Base-by-base conservation (phyloP, 2,888 invertebrate genomes). In the Melanostoma mellinum region DNA sequence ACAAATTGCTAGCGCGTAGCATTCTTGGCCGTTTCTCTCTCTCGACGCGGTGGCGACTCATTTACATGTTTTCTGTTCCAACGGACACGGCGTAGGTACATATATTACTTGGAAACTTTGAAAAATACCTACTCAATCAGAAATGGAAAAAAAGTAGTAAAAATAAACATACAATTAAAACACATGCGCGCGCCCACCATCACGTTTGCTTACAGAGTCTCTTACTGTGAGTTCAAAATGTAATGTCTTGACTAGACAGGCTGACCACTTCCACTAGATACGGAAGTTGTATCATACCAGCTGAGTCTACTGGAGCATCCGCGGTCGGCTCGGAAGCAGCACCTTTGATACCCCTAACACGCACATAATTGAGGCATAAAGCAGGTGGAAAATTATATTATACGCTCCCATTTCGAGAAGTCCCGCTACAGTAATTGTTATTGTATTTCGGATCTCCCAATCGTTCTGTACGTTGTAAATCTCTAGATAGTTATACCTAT, bases 31-130 rank as follows among this genome's bases (percentile, higher is more conserved):
- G 77, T 77, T 56, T 60, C 72, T 78, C 53, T 72, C 20, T n/a
- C 20, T 6, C 10, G 9, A 3, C 9, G 48, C 35, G 36, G 36
- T 46, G 58, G 75, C 53, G 60, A 61, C 76, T 85, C 80, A 85
- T 85, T 85, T 75, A 80, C 85, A 85, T 85, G 80, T 80, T 85
- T 85, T 85, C 85, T 79, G 85, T 85, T 80, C 53, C 85, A 80
- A 48, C 63, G 56, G 74, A 80, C 85, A 85, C 40, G 80, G 75
- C 63, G 80, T 76, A 80, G 56, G 80, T 76, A 80, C 75, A 85
- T 80, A 80, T 76, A 76, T 80, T 85, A 85, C 71, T 56, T 56
- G 56, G 50, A 46, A 68, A 60, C 53, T 73, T 61, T n/a, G 77
- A 73, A 53, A 69, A 52, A 63, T 60, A 33, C 46, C 4, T 61